Base-by-base conservation (phyloP, 2,797 vertebrate species). In the Enteromius mattozi region DNA sequence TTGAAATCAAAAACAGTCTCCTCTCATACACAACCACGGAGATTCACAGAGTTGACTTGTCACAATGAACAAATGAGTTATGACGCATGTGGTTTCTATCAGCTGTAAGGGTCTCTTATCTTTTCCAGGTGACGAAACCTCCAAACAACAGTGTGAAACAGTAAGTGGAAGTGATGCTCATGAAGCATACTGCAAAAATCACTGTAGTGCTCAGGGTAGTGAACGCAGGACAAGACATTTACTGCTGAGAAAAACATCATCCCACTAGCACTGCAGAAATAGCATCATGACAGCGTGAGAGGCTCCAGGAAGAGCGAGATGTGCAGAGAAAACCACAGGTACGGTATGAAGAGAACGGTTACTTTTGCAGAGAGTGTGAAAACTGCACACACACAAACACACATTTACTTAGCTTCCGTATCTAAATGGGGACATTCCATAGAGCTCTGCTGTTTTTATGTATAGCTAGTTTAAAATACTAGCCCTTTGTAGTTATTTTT, bases 231-330 rank as follows among this genome's bases (percentile, higher is more conserved):
- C 17, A 69, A 82, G 81, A 65, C 27, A 61, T 30, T 40, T 37
- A 66, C 12, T 27, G 40, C 42, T 0, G 19, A 77, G 68, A 24
- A 59, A 65, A 75, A 82, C 59, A 63, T 65, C 70, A 19, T 66
- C 81, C 81, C 71, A 82, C 81, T 51, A 54, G 19, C 59, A 66
- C 59, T 51, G 81, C 71, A 76, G 59, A 66, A 82, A 82, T 66
- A 76, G 71, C 61, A 82, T 66, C 71, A 82, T 76, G 71, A 82
- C 30, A 63, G 19, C 27, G 35, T 63, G 40, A 81, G 33, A 68
- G 47, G 49, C 49, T 42, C 1, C n/a, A 61, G 51, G 68, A 74
- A 45, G 30, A 37, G 59, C 3, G 8, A 75, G 27, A 74, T 74
- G 68, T 72, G 27, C 51, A 63, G 76, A 86, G 42, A 86, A 68